These are phyloP conservation scores for Cottus gobio DNA, from an alignment of 2,113 vertebrate genomes.

Conservation along the genomic window DNA sequence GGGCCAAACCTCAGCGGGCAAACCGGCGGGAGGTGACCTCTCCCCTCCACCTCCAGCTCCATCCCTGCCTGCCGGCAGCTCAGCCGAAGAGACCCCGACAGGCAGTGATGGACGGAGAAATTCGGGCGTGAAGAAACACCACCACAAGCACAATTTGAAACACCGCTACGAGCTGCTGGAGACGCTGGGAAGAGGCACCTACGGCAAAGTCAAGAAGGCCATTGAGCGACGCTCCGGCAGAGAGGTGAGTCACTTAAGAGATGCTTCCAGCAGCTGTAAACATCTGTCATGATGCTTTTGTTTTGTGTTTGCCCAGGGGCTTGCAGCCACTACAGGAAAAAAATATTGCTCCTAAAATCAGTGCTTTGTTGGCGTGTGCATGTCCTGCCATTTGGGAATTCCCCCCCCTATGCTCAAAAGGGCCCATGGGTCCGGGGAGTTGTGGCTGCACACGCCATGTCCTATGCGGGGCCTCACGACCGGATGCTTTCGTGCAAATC, in stretches of 20 bases:
- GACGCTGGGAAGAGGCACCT: constrained; percentile 96
- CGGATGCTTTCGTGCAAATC: constrained; percentile 73
- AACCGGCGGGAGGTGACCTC: constrained; percentile 49
- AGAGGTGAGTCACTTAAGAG: constrained; percentile 88
- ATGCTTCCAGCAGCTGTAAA: constrained; percentile 19
- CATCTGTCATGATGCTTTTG: constrained; percentile 11
- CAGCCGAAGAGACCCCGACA: constrained; percentile 55
- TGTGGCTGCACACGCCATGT: constrained; percentile 68
- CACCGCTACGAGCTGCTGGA: constrained; percentile 98
- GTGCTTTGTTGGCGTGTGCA: constrained; percentile 54
- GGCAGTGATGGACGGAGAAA: constrained; percentile 77
- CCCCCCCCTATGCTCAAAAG: constrained; percentile 47
- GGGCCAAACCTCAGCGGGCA: constrained; percentile 52
- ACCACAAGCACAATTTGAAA: constrained; percentile 99
- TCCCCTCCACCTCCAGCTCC: constrained; percentile 43
- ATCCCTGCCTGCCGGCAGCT: constrained; percentile 46
- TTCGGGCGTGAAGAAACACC: constrained; percentile 94
- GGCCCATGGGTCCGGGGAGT: constrained; percentile 57
- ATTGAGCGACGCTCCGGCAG: constrained; percentile 95
- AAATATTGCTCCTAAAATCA: constrained; percentile 27
- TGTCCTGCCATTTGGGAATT: constrained; percentile 59
- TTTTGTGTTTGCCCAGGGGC: neutral
- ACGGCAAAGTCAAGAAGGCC: constrained; percentile 98
- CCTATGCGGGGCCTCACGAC: constrained; percentile 60
- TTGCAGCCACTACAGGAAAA: constrained; percentile 8